A percentile compares a stretch with the other conserved stretches of the same genome.
Evolutionary conservation across 1,140 invertebrate species (phyloP).

Genomic region (Caerostris darwini): DNA sequence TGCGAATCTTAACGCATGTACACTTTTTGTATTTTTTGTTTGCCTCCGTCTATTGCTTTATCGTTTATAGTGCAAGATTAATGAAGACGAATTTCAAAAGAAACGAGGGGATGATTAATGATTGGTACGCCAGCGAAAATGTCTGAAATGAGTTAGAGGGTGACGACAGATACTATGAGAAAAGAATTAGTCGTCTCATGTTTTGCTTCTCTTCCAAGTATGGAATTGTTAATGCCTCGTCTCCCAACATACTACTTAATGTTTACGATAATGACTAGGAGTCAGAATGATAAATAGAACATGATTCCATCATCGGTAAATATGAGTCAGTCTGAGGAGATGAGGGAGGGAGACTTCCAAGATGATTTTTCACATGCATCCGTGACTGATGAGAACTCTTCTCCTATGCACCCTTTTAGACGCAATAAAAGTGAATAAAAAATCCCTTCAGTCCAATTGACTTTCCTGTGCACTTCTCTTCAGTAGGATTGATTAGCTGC

Average conservation of each 20-base stretch:
- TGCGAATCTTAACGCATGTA: conserved; percentile 62
- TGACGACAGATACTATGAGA: conserved; percentile 35
- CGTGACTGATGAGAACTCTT: background rate
- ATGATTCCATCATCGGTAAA: conserved; percentile 2
- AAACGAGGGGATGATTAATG: conserved; percentile 63
- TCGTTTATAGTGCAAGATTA: conserved; percentile 63
- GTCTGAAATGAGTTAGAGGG: background rate
- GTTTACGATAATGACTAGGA: conserved; percentile 11
- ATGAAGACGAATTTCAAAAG: conserved; percentile 69
- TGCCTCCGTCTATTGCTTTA: background rate
- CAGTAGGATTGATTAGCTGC: no score
- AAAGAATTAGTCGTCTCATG: conserved; percentile 22
- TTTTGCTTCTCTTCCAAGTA: background rate
- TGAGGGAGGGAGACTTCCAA: background rate
- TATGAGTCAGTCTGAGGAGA: background rate
- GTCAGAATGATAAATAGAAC: conserved; percentile 31
- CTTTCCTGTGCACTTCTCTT: no score
- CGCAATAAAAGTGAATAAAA: no score
- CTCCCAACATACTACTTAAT: background rate
- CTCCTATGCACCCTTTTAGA: background rate
- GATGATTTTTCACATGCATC: background rate
- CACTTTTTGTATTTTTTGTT: conserved; percentile 26
- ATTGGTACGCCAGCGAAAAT: background rate
- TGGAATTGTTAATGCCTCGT: conserved; percentile 1
- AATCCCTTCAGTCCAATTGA: no score